These are phyloP conservation scores for Acanthiza pusilla DNA, from an alignment of 2,797 vertebrate genomes.

Conservation along the genomic window DNA sequence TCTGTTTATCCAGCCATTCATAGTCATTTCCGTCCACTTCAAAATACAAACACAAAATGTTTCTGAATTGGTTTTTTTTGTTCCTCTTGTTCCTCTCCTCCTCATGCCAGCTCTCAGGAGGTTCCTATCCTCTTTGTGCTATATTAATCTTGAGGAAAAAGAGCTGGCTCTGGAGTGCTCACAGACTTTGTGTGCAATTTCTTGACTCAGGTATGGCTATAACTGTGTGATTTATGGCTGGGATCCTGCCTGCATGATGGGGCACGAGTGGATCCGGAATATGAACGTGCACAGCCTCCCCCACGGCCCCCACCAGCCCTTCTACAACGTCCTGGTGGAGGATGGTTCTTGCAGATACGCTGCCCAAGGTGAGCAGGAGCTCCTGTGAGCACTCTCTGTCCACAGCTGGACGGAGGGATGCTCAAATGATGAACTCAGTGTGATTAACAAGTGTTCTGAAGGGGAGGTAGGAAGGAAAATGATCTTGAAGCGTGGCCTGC, in stretches of 20 bases:
- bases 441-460: background rate
- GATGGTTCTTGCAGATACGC: slow-evolving; percentile 94
- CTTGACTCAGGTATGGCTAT: slow-evolving; percentile 83
- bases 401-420: background rate
- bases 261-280: slow-evolving; percentile 94
- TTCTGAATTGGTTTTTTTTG: background rate
- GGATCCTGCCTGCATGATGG: slow-evolving; percentile 98
- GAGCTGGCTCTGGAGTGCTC: background rate
- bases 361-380: slow-evolving; percentile 83
- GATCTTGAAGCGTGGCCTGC: background rate
- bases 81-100: background rate
- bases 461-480: background rate
- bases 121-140: background rate
- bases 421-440: background rate
- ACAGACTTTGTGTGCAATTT: background rate
- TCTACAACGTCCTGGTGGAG: slow-evolving; percentile 95
- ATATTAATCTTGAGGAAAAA: background rate
- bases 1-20: background rate
- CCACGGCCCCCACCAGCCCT: slow-evolving; percentile 89
- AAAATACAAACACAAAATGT: background rate
- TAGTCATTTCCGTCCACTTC: background rate
- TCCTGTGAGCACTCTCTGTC: background rate
- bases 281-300: slow-evolving; percentile 94
- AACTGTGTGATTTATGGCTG: slow-evolving; percentile 97
- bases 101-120: background rate